Conservation (phyloP, 2,888 invertebrate genomes). For the Eupithecia insigniata region DNA sequence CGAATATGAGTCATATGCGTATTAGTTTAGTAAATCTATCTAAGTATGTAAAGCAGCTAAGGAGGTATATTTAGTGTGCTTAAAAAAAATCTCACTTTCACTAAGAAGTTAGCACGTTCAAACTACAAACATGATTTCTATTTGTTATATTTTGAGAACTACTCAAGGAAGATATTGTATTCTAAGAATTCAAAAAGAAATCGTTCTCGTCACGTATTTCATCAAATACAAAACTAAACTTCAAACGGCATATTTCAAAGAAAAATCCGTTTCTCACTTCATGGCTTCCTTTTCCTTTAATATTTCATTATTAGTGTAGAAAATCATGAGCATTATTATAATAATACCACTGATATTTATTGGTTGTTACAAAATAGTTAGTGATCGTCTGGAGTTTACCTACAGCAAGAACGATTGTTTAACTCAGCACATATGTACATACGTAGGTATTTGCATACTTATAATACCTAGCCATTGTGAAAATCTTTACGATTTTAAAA, state of each 20-base stretch:
- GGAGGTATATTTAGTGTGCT: background rate
- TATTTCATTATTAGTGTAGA: background rate
- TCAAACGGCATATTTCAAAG: conserved; percentile 21
- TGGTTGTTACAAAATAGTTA: background rate
- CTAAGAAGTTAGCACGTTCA: background rate
- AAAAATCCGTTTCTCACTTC: background rate
- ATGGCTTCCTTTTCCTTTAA: conserved; percentile 7
- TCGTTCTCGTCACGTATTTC: conserved; percentile 15
- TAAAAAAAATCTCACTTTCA: background rate
- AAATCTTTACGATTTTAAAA: too few relatives aligned
- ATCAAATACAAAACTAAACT: conserved; percentile 24
- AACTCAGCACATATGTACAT: too few relatives aligned
- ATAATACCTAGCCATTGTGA: too few relatives aligned
- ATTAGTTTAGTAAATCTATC: background rate
- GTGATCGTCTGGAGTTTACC: background rate
- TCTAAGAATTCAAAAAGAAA: background rate
- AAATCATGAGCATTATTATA: background rate
- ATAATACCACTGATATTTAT: background rate
- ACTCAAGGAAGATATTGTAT: background rate
- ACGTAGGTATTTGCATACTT: too few relatives aligned
- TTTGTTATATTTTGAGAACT: background rate
- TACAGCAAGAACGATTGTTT: too few relatives aligned
- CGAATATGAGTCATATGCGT: background rate
- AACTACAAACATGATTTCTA: background rate
- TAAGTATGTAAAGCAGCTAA: background rate